A percentile compares a stretch with the other conserved stretches of the same genome.
Conservation (phyloP, 2,888 invertebrate species). For the Clunio marinus region DNA sequence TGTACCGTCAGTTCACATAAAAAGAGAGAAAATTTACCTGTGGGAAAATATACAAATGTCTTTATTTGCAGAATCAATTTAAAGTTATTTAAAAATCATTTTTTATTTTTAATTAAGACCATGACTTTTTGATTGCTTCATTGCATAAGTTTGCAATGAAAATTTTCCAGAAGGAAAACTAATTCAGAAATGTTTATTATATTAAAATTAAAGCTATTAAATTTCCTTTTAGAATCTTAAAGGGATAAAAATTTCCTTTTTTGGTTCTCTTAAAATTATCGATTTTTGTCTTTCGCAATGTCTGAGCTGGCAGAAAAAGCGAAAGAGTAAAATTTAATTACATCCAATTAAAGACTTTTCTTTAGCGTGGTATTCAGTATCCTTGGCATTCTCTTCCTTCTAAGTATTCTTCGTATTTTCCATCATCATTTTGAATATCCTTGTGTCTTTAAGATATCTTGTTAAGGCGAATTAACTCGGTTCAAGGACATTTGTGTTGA, state of each 20-base stretch:
- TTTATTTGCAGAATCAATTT: background rate
- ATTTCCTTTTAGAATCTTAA: background rate
- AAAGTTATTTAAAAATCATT: background rate
- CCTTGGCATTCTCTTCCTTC: background rate
- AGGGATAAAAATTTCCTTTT: background rate
- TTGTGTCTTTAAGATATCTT: background rate
- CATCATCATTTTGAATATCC: background rate
- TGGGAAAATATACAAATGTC: no score
- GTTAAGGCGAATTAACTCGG: background rate
- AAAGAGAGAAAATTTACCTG: background rate
- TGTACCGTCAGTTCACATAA: background rate
- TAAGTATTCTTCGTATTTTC: constrained; percentile 7
- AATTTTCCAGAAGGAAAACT: no score
- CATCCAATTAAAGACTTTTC: constrained; percentile 34
- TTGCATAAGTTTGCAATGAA: no score
- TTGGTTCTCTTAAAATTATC: constrained; percentile 25
- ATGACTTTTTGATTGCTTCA: no score
- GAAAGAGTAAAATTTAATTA: constrained; percentile 32
- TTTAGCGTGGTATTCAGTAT: background rate
- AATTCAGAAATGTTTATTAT: no score
- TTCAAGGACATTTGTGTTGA: constrained; percentile 9
- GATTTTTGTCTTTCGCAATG: constrained; percentile 19
- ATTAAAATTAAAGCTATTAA: background rate
- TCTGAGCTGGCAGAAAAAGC: background rate
- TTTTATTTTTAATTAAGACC: background rate